Conservation (phyloP, 2,113 vertebrate genomes). For the Hydropotes inermis region DNA sequence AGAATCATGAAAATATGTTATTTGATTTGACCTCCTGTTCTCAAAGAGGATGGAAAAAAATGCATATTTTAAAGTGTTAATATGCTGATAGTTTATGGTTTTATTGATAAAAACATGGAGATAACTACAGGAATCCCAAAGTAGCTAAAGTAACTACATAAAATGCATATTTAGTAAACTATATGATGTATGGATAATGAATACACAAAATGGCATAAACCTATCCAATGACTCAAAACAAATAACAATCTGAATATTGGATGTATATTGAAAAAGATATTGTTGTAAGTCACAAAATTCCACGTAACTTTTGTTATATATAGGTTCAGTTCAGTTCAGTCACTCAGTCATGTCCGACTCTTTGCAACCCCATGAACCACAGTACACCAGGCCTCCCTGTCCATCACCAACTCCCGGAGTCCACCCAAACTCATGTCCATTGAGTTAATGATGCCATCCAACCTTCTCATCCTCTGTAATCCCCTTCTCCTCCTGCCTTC, state of each 20-base stretch:
- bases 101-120: background rate
- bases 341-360: fast-evolving
- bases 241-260: background rate
- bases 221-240: background rate
- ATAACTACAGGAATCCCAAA: background rate
- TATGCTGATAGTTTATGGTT: background rate
- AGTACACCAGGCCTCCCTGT: background rate
- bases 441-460: background rate
- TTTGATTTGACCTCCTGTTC: background rate
- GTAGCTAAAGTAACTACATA: background rate
- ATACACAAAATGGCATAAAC: background rate
- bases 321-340: background rate
- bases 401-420: background rate
- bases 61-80: background rate
- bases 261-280: background rate
- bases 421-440: background rate
- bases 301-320: background rate
- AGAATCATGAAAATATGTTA: background rate
- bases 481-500: background rate
- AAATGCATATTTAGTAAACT: background rate
- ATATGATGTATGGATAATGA: background rate
- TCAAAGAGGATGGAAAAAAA: background rate
- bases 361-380: fast-evolving
- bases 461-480: fast-evolving
- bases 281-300: background rate